These are phyloP conservation scores for Lates calcarifer DNA, from an alignment of 2,113 vertebrate genomes.

Conservation along the genomic window DNA sequence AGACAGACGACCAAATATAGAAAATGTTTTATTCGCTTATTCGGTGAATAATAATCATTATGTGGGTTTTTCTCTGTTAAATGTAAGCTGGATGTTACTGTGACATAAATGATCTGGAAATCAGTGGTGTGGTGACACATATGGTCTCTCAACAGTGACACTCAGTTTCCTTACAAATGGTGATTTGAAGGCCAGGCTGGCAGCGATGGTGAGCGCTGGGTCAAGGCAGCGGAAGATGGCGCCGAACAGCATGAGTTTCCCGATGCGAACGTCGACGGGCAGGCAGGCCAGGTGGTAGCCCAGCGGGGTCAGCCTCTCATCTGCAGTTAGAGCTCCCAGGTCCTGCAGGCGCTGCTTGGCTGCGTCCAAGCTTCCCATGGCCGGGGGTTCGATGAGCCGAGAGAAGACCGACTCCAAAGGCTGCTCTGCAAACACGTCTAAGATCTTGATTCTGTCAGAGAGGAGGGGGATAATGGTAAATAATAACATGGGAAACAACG, in stretches of 20 bases:
- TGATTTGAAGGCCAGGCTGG: slow-evolving; percentile 96
- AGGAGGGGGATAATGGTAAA: not conserved
- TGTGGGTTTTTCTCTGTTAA: not conserved
- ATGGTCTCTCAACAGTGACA: not conserved
- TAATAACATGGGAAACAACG: not conserved
- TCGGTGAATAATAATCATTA: not conserved
- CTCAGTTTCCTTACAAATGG: slow-evolving; percentile 89
- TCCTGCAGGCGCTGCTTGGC: slow-evolving; percentile 93
- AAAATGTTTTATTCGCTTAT: not conserved
- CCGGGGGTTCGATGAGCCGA: slow-evolving; percentile 93
- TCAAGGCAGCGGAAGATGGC: slow-evolving; percentile 98
- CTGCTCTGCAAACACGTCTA: slow-evolving; percentile 91
- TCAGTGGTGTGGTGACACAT: not conserved
- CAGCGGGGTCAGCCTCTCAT: slow-evolving; percentile 93
- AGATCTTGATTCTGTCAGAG: slow-evolving; percentile 92
- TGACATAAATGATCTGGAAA: not conserved
- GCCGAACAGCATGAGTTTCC: slow-evolving; percentile 97
- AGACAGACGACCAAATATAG: not conserved
- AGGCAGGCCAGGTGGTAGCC: slow-evolving; percentile 97
- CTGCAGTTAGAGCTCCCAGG: slow-evolving; percentile 90
- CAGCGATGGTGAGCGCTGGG: slow-evolving; percentile 95
- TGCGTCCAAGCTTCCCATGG: slow-evolving; percentile 85
- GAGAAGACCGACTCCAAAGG: slow-evolving; percentile 90
- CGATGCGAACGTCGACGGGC: slow-evolving; percentile 97
- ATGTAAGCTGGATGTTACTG: not conserved